Evolutionary conservation across 2,113 vertebrate species (phyloP).

Genomic region (Gavialis gangeticus): DNA sequence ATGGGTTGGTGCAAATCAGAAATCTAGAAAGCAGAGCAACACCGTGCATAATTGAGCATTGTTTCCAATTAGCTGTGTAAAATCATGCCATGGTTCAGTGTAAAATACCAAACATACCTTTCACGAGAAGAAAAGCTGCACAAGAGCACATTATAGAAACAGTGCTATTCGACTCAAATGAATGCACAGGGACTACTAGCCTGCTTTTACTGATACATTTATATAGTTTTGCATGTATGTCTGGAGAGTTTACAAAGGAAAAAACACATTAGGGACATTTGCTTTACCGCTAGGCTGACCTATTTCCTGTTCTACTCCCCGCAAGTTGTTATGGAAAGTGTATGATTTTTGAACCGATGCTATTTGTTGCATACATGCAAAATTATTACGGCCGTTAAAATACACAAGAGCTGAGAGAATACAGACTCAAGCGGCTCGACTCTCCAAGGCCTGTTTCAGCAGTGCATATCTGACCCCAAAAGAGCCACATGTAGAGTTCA

Average conservation of each 20-base stretch:
- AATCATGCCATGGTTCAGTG: constrained; percentile 18
- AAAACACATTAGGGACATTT: neutral
- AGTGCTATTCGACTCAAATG: constrained; percentile 40
- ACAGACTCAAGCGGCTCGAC: neutral
- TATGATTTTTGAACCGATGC: neutral
- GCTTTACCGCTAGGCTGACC: neutral
- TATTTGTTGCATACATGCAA: constrained; percentile 15
- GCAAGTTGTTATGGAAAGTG: constrained; percentile 46
- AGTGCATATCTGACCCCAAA: neutral
- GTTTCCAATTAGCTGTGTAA: constrained; percentile 48
- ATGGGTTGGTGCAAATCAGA: neutral
- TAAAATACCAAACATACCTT: constrained; percentile 38
- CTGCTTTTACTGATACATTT: constrained; percentile 40
- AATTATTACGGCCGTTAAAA: constrained; percentile 49
- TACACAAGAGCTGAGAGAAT: neutral
- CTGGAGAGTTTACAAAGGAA: constrained; percentile 52
- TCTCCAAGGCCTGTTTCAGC: constrained; percentile 17
- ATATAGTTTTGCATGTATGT: constrained; percentile 57
- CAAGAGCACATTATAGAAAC: constrained; percentile 24
- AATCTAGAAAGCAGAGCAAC: constrained; percentile 23
- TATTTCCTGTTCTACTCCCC: constrained; percentile 16
- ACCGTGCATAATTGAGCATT: neutral
- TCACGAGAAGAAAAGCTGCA: constrained; percentile 29
- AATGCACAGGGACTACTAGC: constrained; percentile 38
- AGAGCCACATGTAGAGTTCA: constrained; percentile 39